Conservation (phyloP, 2,888 invertebrate species). For the Norana najaformis region DNA sequence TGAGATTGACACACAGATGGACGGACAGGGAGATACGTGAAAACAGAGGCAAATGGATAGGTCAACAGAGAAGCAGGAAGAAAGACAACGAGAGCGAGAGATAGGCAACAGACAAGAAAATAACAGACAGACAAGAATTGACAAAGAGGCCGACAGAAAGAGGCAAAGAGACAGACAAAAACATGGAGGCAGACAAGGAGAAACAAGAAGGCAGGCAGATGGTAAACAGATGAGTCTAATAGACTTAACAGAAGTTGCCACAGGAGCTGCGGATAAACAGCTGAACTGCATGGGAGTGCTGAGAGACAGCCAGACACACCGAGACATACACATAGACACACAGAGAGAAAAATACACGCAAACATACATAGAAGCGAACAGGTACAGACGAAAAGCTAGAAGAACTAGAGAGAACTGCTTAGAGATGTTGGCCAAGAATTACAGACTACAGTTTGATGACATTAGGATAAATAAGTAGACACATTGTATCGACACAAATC, state of each 20-base stretch:
- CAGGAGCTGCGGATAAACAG: background rate
- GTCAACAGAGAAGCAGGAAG: background rate
- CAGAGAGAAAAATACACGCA: too few relatives aligned
- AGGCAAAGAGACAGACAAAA: background rate
- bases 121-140: background rate
- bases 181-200: background rate
- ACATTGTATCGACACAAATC: slow-evolving; percentile 5
- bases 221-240: background rate
- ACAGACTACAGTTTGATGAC: background rate
- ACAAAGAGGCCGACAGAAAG: background rate
- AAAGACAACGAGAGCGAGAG: background rate
- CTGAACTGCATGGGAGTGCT: background rate
- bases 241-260: background rate
- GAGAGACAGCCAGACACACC: background rate
- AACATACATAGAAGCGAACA: background rate
- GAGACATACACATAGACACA: background rate
- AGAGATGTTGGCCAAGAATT: background rate
- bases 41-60: background rate
- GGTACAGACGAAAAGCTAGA: too few relatives aligned
- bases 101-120: background rate
- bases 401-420: background rate
- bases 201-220: background rate
- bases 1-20: background rate
- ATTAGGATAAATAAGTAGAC: background rate
- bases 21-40: background rate